Evolutionary conservation across 2,797 vertebrate species (phyloP).

Genomic region (Hemibagrus guttatus): DNA sequence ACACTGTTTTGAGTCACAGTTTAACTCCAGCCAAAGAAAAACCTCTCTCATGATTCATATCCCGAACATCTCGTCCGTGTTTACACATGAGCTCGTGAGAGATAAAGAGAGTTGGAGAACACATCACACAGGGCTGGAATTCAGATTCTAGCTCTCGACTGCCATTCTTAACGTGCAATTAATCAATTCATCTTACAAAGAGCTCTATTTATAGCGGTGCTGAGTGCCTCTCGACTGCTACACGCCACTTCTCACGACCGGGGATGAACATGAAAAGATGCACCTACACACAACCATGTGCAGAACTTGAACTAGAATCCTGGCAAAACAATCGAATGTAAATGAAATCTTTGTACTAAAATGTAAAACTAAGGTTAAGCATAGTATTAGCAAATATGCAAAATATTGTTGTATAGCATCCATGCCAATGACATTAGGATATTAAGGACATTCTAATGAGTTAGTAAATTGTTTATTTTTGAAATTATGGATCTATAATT

Average conservation of each 20-base stretch:
- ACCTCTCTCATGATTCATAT: constrained; percentile 8
- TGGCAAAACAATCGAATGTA: background rate
- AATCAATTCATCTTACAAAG: constrained; percentile 72
- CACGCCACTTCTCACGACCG: background rate
- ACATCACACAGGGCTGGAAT: constrained; percentile 62
- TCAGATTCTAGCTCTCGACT: constrained; percentile 66
- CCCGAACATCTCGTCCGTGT: background rate
- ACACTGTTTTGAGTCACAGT: background rate
- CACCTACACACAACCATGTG: background rate
- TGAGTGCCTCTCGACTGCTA: constrained; percentile 36
- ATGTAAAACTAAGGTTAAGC: background rate
- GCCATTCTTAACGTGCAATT: constrained; percentile 70
- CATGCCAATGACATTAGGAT: background rate
- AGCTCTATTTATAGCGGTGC: constrained; percentile 64
- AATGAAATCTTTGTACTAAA: background rate
- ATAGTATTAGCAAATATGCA: background rate
- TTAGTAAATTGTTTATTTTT: background rate
- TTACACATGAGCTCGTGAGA: background rate
- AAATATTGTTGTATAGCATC: background rate
- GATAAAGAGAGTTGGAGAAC: background rate
- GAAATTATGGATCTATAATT: background rate
- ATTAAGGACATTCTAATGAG: background rate
- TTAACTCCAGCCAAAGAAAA: background rate
- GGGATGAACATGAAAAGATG: background rate
- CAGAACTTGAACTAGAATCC: background rate